These are phyloP conservation scores for Ptyas mucosa DNA, from an alignment of 2,113 vertebrate genomes.

Conservation along the genomic window DNA sequence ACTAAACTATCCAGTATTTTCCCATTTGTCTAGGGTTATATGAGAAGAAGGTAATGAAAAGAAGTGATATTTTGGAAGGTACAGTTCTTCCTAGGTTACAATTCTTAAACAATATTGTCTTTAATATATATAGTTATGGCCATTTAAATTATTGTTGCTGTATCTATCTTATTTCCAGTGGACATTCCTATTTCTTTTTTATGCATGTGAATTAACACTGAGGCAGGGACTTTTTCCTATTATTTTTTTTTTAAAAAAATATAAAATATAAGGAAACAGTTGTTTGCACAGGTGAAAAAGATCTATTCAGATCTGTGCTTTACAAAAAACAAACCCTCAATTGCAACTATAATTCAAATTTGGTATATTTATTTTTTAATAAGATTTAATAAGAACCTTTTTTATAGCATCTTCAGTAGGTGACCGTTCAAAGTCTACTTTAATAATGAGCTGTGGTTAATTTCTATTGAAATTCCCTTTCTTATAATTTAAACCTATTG, in stretches of 20 bases:
- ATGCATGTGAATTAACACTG: fast-evolving
- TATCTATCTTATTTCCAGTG: not conserved
- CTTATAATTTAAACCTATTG: not conserved
- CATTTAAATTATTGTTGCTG: not conserved
- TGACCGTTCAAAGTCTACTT: not conserved
- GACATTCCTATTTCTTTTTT: not conserved
- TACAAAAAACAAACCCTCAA: slow-evolving; percentile 47
- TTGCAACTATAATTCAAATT: slow-evolving; percentile 50
- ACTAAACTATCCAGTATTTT: not conserved
- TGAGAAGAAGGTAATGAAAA: not conserved
- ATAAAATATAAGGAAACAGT: not conserved
- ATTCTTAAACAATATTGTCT: not conserved
- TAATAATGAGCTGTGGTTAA: not conserved
- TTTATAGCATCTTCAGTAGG: not conserved
- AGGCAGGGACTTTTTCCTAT: not conserved
- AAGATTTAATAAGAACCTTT: slow-evolving; percentile 1
- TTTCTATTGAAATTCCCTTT: not conserved
- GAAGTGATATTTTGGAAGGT: not conserved
- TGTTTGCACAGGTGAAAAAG: slow-evolving; percentile 51
- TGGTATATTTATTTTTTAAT: not conserved
- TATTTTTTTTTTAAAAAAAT: slow-evolving; percentile 22
- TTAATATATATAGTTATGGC: not conserved
- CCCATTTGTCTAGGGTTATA: not conserved
- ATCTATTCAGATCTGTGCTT: slow-evolving; percentile 42
- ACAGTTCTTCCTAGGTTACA: not conserved